Evolutionary conservation across 1,140 invertebrate genomes (phyloP).

Genomic region (Brachionus plicatilis): DNA sequence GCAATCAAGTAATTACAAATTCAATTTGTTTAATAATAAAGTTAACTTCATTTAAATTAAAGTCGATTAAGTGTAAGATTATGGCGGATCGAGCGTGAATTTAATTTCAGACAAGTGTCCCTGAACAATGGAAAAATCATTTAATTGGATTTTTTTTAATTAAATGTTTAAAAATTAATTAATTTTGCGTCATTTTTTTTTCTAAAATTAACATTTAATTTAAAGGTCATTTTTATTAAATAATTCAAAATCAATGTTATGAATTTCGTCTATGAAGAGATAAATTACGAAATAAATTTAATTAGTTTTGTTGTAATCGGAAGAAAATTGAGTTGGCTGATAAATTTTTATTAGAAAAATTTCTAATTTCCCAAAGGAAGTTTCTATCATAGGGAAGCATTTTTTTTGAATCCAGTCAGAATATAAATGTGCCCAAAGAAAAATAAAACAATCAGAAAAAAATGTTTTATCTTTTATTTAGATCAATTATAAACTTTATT

Average conservation of each 20-base stretch:
- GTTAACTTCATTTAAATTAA: neutral
- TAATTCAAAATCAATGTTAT: neutral
- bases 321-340: neutral
- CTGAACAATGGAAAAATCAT: neutral
- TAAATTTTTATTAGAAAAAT: neutral
- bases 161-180: neutral
- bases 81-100: neutral
- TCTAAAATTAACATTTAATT: neutral
- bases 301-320: neutral
- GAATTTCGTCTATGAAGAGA: neutral
- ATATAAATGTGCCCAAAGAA: neutral
- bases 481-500: neutral
- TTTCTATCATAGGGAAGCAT: neutral
- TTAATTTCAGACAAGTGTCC: neutral
- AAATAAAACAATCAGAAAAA: neutral
- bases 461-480: neutral
- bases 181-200: neutral
- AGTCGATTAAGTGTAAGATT: conserved; percentile 26
- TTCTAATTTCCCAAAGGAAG: conserved; percentile 7
- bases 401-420: neutral
- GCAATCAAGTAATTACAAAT: neutral
- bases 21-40: neutral
- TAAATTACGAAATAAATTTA: neutral
- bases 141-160: neutral
- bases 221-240: neutral